Base-by-base conservation (phyloP, 2,113 vertebrate species). In the Labrus mixtus region DNA sequence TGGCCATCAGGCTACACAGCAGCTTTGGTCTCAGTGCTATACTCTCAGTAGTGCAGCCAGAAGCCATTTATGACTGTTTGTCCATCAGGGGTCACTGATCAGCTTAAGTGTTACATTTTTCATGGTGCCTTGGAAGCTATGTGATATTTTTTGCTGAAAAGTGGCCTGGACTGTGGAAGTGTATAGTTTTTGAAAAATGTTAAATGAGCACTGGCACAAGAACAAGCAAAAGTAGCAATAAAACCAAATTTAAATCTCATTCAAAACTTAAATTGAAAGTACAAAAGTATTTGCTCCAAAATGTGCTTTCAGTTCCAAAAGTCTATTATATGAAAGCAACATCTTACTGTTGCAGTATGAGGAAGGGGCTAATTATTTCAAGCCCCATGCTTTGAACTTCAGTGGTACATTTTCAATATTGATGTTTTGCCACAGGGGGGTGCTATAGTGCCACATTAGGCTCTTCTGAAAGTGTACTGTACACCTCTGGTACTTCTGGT, bases 41-140 rank as follows among this genome's bases (percentile, higher is more conserved):
- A 33, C 6, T 64, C 39, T 60, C 20, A 19, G 37, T 39, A 0
- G 23, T 13, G 4, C 45, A 69, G 48, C 55, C 76, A 16, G 41
- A 54, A 64, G 78, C 64, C 41, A 62, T 25, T 16, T 23, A 37
- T 41, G 48, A 60, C 67, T 66, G 46, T 71, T 70, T 75, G 33
- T 65, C 17, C 65, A 65, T 83, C 63, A 82, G 64, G 50, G 81
- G 81, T 81, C 79, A 68, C 9, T 17, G 29, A 29, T 61, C 63
- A 50, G 54, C 50, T 56, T 1, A 76, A 71, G 62, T 74, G 69
- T 70, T 46, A 63, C 68, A 80, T 77, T 79, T 80, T 66, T 79
- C 62, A 39, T 4, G 0, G 37, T 0, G 48, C 41, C 54, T 55
- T 16, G n/a, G 10, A 75, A 54, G 37, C 53, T 43, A 53, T 29